Conservation (phyloP, 35 echinoderm and acorn worm species). For the Apostichopus californicus region DNA sequence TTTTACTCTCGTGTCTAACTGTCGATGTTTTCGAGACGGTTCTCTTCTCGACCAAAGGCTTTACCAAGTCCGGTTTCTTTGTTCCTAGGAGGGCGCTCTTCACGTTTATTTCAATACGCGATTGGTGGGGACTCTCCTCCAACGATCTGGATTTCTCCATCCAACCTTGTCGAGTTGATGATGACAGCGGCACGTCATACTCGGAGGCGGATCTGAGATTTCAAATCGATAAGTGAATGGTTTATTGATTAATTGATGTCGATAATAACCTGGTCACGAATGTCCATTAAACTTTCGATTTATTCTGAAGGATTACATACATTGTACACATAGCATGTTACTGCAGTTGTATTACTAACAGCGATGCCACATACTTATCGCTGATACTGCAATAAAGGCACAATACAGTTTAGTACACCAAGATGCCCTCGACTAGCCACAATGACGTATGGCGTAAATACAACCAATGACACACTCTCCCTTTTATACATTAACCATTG, state of each 20-base stretch:
- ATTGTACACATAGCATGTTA: too few relatives aligned
- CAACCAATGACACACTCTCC: too few relatives aligned
- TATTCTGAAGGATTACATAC: too few relatives aligned
- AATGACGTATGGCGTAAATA: too few relatives aligned
- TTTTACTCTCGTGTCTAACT: constrained; percentile 39
- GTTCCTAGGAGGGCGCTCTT: neutral
- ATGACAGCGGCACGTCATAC: constrained; percentile 25
- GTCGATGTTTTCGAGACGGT: constrained; percentile 45
- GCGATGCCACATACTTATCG: too few relatives aligned
- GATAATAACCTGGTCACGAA: neutral
- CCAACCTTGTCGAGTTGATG: neutral
- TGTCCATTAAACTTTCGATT: too few relatives aligned
- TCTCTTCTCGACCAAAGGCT: constrained; percentile 1
- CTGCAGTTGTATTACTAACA: too few relatives aligned
- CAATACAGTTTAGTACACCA: too few relatives aligned
- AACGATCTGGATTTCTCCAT: constrained; percentile 16
- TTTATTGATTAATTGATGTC: neutral
- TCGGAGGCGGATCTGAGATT: constrained; percentile 34
- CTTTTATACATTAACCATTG: too few relatives aligned
- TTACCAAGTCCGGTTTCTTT: neutral
- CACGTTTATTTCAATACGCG: neutral
- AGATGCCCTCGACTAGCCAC: too few relatives aligned
- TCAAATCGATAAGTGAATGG: too few relatives aligned
- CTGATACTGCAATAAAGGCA: too few relatives aligned
- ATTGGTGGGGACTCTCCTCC: constrained; percentile 25